Evolutionary conservation across 2,888 invertebrate species (phyloP).

Genomic region (Arctia plantaginis): DNA sequence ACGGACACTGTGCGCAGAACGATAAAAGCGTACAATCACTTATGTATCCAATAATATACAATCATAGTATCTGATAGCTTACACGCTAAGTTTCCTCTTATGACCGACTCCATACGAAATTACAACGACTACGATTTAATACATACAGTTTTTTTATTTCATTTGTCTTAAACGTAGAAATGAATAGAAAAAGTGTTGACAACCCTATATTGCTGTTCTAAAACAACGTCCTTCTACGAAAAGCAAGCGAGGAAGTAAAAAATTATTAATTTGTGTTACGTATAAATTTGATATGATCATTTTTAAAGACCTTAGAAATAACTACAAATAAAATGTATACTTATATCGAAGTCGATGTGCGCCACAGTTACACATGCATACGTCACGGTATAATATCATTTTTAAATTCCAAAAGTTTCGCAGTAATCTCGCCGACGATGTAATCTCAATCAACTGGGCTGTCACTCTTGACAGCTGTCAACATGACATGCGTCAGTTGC

Average conservation of each 20-base stretch:
- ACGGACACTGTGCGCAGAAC: conserved; percentile 36
- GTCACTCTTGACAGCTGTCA: conserved; percentile 24
- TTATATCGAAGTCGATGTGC: conserved; percentile 46
- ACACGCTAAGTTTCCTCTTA: conserved; percentile 65
- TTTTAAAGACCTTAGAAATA: conserved; percentile 73
- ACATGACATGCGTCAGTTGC: conserved; percentile 22
- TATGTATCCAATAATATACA: conserved; percentile 73
- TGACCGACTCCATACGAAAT: conserved; percentile 79
- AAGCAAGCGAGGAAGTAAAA: conserved; percentile 72
- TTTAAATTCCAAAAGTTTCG: conserved; percentile 16
- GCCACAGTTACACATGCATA: conserved; percentile 4
- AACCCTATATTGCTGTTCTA: conserved; percentile 54
- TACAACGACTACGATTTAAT: conserved; percentile 79
- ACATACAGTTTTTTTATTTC: conserved; percentile 72
- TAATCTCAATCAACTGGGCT: conserved; percentile 29
- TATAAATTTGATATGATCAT: conserved; percentile 86
- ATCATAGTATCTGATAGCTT: conserved; percentile 73
- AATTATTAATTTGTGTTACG: conserved; percentile 69
- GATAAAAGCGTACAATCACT: conserved; percentile 64
- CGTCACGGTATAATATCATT: background rate
- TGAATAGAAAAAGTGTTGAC: conserved; percentile 67
- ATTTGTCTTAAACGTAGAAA: conserved; percentile 66
- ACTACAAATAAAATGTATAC: conserved; percentile 66
- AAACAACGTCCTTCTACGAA: conserved; percentile 66
- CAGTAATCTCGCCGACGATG: background rate